Conservation (phyloP, 2,888 invertebrate genomes). For the Isoperla grammatica region DNA sequence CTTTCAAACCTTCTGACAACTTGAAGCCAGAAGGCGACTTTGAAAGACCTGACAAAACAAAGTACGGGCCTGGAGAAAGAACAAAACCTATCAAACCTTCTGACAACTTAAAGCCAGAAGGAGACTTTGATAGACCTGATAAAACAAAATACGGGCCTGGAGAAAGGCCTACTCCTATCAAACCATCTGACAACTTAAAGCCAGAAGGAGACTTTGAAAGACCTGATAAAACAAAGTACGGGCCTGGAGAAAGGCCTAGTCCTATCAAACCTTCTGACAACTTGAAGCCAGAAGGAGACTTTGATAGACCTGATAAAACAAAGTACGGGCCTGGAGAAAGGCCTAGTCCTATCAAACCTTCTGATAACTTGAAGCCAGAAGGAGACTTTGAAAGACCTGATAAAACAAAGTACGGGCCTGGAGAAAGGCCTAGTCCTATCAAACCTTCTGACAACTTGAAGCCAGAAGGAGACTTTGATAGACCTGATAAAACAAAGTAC, state of each 20-base stretch:
- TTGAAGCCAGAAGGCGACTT: conserved; percentile 44
- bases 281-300: too few relatives aligned
- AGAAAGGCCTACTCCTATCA: conserved; percentile 42
- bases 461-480: conserved; percentile 37
- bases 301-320: conserved; percentile 42
- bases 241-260: conserved; percentile 55
- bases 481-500: conserved; percentile 8
- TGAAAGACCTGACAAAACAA: conserved; percentile 38
- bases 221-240: conserved; percentile 38
- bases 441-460: conserved; percentile 26
- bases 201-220: conserved; percentile 56
- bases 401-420: conserved; percentile 22
- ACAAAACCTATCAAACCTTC: conserved; percentile 39
- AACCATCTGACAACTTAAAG: conserved; percentile 56
- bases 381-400: conserved; percentile 35
- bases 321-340: conserved; percentile 53
- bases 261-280: conserved; percentile 57
- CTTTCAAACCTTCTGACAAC: conserved; percentile 21
- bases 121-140: conserved; percentile 51
- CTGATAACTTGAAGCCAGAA: conserved; percentile 51
- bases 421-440: conserved; percentile 27
- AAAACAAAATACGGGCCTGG: conserved; percentile 37
- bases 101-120: conserved; percentile 46
- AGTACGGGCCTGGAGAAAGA: conserved; percentile 39
- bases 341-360: conserved; percentile 53